Evolutionary conservation across 2,888 invertebrate species (phyloP).

Genomic region (Drosophila setosimentum): DNA sequence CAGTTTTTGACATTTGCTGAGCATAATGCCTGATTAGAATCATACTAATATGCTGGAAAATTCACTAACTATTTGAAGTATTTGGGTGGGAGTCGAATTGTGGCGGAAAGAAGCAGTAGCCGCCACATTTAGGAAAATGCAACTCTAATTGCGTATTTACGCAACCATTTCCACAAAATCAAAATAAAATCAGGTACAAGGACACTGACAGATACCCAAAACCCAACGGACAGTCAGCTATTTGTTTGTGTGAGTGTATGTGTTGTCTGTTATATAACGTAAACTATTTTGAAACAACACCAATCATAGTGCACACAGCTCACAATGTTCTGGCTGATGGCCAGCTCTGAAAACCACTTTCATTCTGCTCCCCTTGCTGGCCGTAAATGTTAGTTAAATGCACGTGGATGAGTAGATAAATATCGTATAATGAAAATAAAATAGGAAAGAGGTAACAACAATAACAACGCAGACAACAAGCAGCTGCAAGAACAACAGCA

Average conservation of each 20-base stretch:
- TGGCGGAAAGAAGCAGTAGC: background rate
- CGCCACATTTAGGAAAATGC: slow-evolving; percentile 6
- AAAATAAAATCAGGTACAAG: slow-evolving; percentile 62
- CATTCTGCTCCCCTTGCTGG: slow-evolving; percentile 4
- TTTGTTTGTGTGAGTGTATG: background rate
- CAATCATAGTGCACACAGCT: slow-evolving; percentile 42
- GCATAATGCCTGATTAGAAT: slow-evolving; percentile 64
- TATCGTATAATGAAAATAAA: slow-evolving; percentile 80
- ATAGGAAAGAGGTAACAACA: slow-evolving; percentile 61
- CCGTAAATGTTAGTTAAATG: slow-evolving; percentile 81
- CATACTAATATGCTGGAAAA: slow-evolving; percentile 35
- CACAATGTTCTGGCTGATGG: slow-evolving; percentile 19
- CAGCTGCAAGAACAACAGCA: slow-evolving; percentile 55
- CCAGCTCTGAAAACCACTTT: slow-evolving; percentile 21
- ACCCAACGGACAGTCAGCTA: background rate
- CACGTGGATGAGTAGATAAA: slow-evolving; percentile 83
- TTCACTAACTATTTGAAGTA: slow-evolving; percentile 1
- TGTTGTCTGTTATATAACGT: slow-evolving; percentile 61
- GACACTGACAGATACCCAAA: slow-evolving; percentile 18
- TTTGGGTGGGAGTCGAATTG: background rate
- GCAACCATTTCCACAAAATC: slow-evolving; percentile 70
- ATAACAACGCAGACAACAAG: slow-evolving; percentile 39
- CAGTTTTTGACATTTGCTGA: slow-evolving; percentile 44
- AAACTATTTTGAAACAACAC: slow-evolving; percentile 65
- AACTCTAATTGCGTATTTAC: slow-evolving; percentile 76